These are phyloP conservation scores for Tonatia bakeri DNA, from an alignment of 2,113 vertebrate species.

Conservation along the genomic window DNA sequence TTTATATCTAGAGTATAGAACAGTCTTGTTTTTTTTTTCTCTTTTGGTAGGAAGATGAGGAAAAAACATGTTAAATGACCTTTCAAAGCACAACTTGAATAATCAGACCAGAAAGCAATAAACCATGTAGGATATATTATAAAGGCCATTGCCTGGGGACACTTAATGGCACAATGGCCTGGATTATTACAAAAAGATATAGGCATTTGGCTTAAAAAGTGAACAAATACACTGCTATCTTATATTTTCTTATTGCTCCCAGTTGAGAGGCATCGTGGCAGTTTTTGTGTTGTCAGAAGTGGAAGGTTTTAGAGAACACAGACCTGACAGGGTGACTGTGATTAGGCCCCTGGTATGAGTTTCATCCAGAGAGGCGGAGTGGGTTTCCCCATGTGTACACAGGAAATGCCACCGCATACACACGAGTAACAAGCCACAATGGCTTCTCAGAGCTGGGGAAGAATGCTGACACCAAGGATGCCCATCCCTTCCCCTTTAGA, in stretches of 20 bases:
- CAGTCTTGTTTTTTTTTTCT: no score
- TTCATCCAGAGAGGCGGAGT: not conserved
- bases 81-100: slow-evolving; percentile 17
- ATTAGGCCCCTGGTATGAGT: not conserved
- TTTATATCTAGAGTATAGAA: not conserved
- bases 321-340: not conserved
- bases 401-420: not conserved
- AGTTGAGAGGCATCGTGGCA: not conserved
- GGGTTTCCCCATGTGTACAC: not conserved
- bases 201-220: not conserved
- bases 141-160: not conserved
- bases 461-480: not conserved
- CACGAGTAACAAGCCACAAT: not conserved
- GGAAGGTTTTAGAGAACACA: not conserved
- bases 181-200: not conserved
- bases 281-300: not conserved
- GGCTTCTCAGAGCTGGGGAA: not conserved
- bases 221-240: not conserved
- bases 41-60: not conserved
- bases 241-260: not conserved
- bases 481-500: not conserved
- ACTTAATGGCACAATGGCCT: not conserved
- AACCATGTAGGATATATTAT: not conserved
- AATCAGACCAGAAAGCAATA: not conserved
- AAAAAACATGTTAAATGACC: not conserved